These are phyloP conservation scores for Poicephalus meyeri DNA, from an alignment of 2,113 vertebrate genomes.

Conservation along the genomic window DNA sequence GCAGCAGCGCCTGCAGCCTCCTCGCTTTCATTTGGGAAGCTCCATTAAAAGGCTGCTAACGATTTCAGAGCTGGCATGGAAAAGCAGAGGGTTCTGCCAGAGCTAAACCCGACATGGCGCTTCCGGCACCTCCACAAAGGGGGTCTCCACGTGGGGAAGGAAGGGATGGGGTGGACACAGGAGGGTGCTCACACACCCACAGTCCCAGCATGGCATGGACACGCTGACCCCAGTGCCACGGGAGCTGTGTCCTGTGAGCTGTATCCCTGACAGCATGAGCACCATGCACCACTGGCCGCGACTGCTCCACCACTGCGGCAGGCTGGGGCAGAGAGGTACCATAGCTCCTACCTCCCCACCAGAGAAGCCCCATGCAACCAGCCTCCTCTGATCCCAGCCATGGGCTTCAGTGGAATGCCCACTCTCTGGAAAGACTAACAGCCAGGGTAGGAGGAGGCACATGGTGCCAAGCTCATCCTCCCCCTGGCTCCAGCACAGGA, in stretches of 20 bases:
- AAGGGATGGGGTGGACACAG: neutral
- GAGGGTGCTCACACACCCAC: neutral
- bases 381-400: neutral
- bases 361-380: neutral
- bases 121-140: rapidly evolving
- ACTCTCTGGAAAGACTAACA: neutral
- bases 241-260: rapidly evolving
- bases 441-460: neutral
- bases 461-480: neutral
- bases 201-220: neutral
- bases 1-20: neutral
- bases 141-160: rapidly evolving
- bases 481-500: neutral
- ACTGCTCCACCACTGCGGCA: rapidly evolving
- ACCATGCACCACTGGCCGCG: rapidly evolving
- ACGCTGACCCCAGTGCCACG: rapidly evolving
- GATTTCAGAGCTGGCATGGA: neutral
- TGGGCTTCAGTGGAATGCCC: neutral
- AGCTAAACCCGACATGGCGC: rapidly evolving
- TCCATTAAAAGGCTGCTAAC: neutral
- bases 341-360: neutral
- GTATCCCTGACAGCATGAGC: rapidly evolving
- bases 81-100: neutral
- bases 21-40: neutral
- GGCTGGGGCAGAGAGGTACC: neutral